These are phyloP conservation scores for Echinops telfairi DNA, from an alignment of 2,113 vertebrate genomes.

Conservation along the genomic window DNA sequence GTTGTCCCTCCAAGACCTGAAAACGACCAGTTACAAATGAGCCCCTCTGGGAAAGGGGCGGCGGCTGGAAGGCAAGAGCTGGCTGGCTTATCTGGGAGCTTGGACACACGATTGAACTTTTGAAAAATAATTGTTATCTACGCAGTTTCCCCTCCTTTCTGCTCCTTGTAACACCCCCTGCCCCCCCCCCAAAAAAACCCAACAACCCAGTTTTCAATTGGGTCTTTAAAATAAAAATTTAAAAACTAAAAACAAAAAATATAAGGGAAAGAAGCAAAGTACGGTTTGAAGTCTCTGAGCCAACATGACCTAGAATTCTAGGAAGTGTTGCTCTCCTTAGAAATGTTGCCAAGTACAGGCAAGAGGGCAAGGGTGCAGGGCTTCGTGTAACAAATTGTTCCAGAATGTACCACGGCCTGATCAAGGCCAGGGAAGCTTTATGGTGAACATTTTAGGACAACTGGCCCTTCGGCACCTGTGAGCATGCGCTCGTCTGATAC, in stretches of 20 bases:
- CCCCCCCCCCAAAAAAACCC: background rate
- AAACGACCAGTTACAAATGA: background rate
- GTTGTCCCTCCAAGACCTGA: background rate
- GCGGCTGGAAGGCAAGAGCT: background rate
- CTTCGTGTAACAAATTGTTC: rapidly evolving
- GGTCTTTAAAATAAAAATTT: background rate
- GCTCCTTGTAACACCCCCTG: too few species aligned
- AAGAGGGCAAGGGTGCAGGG: too few species aligned
- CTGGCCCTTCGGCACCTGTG: background rate
- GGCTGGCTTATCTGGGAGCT: rapidly evolving
- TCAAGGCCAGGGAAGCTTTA: too few species aligned
- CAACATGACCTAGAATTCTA: background rate
- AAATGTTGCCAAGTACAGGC: background rate
- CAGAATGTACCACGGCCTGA: background rate
- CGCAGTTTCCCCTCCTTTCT: background rate
- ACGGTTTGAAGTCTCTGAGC: background rate
- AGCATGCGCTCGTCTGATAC: background rate
- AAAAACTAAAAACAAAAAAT: background rate
- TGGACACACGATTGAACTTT: background rate
- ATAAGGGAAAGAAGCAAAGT: background rate
- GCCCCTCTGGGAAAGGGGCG: too few species aligned
- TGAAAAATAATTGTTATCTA: background rate
- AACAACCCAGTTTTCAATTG: background rate
- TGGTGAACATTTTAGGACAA: background rate
- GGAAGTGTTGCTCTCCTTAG: background rate